Base-by-base conservation (phyloP, 2,797 vertebrate species). In the Spinus olivaceus region DNA sequence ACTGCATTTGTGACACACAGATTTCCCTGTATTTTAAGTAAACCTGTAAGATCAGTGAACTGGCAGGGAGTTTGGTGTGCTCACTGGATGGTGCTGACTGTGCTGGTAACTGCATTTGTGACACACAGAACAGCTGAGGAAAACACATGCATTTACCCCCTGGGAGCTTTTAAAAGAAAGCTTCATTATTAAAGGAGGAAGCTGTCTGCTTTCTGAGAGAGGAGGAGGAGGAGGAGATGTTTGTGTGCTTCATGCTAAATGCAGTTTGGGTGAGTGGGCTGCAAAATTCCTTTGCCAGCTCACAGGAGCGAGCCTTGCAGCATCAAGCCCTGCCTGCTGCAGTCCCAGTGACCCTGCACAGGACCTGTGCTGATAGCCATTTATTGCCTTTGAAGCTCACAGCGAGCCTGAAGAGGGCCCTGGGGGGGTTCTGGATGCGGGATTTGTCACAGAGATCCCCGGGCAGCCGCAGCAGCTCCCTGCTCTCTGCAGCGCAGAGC, bases 401-500 rank as follows among this genome's bases (percentile, higher is more conserved):
- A 44, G 46, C 33, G 1, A 12, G 61, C 42, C 37, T 42, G 76
- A 22, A 30, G 71, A 9, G 44, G 13, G 49, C 2, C 16, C 7
- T 9, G 30, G 3, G 12, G 24, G 10, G 17, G 10, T 8, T 23
- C 0, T 2, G 32, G 41, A 8, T 44, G 66, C 66, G 11, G 72
- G 80, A 27, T 33, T 28, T 24, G 51, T 35, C 42, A 10, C 1
- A 8, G 70, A 56, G 63, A 25, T 5, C 23, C 1, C 1, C 53
- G 8, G 57, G 67, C 77, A 53, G 65, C 20, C 15, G 2, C 51
- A 32, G 71, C 82, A 32, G 74, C 41, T 50, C 27, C 42, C 65
- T 12, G 3, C 1, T 1, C 22, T 4, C 22, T 0, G 35, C 7
- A 1, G 39, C 0, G 19, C 72, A 9, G 95, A 69, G 72, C 82